These are phyloP conservation scores for Ursus arctos DNA, from an alignment of 2,113 vertebrate species.

Conservation along the genomic window DNA sequence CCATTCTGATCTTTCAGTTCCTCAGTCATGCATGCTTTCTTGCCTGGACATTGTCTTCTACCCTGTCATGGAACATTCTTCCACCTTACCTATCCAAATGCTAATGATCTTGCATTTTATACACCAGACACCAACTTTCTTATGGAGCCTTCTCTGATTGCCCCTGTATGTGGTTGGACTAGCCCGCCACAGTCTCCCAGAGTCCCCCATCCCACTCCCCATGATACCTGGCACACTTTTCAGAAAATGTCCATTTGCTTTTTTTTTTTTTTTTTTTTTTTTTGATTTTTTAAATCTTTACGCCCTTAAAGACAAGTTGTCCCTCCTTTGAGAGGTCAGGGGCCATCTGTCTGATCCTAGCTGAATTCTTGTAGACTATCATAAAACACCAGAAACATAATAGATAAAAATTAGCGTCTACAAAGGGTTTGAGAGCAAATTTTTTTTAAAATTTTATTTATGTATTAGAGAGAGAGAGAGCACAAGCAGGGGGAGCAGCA, in stretches of 20 bases:
- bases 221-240: neutral
- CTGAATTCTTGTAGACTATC: neutral
- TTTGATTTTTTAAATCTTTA: neutral
- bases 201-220: rapidly evolving
- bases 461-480: no score
- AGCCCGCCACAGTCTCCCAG: neutral
- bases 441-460: neutral
- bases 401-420: neutral
- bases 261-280: neutral
- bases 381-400: neutral
- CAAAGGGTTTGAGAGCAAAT: neutral
- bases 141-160: neutral
- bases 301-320: neutral
- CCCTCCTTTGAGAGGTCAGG: neutral
- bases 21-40: neutral
- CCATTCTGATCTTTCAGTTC: neutral
- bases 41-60: neutral
- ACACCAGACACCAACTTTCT: neutral
- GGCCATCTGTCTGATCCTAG: neutral
- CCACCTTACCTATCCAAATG: neutral
- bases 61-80: neutral
- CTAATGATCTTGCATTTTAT: neutral
- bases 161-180: neutral
- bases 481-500: no score
- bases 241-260: neutral